Base-by-base conservation (phyloP, 2,113 vertebrate species). In the Caranx melampygus region DNA sequence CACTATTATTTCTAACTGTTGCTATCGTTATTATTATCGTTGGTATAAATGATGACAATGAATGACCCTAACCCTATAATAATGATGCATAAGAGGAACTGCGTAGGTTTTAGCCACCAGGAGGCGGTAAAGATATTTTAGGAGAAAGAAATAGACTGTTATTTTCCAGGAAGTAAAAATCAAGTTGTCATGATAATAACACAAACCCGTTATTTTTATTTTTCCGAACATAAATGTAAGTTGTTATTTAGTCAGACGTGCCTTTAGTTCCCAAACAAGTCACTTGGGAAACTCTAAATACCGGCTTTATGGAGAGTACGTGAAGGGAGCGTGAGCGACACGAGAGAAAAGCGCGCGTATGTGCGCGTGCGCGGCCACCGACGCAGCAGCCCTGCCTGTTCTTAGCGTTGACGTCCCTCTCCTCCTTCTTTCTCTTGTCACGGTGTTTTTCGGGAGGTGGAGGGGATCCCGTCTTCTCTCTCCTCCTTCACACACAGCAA, bases 331-430 rank as follows among this genome's bases (percentile, higher is more conserved):
- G 33, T 4, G 57, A 55, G 49, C 20, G 61, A 42, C 34, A 66
- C 61, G 26, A 11, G 42, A 54, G 40, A 37, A 13, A 15, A n/a
- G 49, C 31, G 65, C 33, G 60, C 16, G 63, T 26, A 51, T 62
- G 34, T 58, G 78, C 67, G 80, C 47, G 35, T 72, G 79, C 65
- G 76, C 72, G 55, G 44, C 20, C 69, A 6, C 1, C 37, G 58
- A 70, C 52, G 71, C 79, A 69, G 89, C 89, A 72, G 90, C 87
- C 88, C 82, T 71, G 87, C 72, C 89, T 73, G 42, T 86, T 72
- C 59, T 89, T 31, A 65, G 54, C 82, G 52, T 51, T 75, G 77
- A 88, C 78, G 81, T 87, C 76, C 21, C 31, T 34, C 68, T 40
- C 13, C 68, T 60, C 47, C 66, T 54, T 69, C 76, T 55, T 85